phyloP scores from a whole-genome alignment of 2,888 invertebrate genomes.

The Rosalia funebris region DNA sequence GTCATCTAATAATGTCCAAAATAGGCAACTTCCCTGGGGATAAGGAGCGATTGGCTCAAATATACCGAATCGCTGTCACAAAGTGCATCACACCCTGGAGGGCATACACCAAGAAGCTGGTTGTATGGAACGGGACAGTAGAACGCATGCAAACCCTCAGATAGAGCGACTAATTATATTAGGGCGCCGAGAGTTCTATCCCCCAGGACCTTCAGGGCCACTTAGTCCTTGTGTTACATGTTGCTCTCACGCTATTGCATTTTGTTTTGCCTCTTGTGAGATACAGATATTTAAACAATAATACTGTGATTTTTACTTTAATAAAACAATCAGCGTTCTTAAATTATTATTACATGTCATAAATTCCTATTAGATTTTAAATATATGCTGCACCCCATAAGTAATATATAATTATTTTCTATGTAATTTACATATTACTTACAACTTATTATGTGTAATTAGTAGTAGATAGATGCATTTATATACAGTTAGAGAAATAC shows the following conservation, averaged over 20 bases:
- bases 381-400: too few species aligned
- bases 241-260: constrained; percentile 37
- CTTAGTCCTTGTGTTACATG: constrained; percentile 31
- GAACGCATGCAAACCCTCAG: constrained; percentile 10
- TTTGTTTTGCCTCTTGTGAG: too few species aligned
- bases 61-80: constrained; percentile 2
- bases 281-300: too few species aligned
- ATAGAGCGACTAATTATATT: constrained; percentile 49
- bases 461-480: too few species aligned
- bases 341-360: too few species aligned
- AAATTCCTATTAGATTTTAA: too few species aligned
- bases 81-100: constrained; percentile 23
- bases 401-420: too few species aligned
- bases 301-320: too few species aligned
- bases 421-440: too few species aligned
- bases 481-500: too few species aligned
- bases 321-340: too few species aligned
- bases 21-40: constrained; percentile 1
- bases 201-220: constrained; percentile 40
- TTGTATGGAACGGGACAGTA: constrained; percentile 8
- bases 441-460: too few species aligned
- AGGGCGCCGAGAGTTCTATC: constrained; percentile 50
- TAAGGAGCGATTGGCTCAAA: constrained; percentile 5
- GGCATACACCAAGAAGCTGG: background rate
- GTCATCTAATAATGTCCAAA: background rate